A percentile compares a stretch with the other conserved stretches of the same genome.
phyloP scores from a whole-genome alignment of 2,888 invertebrate species.

The Amblyjoppa fuscipennis region DNA sequence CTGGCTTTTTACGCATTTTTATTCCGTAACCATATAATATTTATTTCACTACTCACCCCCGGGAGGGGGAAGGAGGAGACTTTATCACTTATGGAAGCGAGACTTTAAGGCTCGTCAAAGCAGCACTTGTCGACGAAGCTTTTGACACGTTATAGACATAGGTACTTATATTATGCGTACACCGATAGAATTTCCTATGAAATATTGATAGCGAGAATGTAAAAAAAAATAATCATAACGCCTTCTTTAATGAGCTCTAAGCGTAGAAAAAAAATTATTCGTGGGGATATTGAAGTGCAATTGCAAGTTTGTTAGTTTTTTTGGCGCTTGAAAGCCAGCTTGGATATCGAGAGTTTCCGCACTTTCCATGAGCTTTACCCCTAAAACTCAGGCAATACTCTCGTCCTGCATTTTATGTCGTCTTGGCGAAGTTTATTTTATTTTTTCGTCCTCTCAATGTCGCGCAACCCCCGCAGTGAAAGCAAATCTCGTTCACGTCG shows the following conservation, averaged over 20 bases:
- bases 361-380: not conserved
- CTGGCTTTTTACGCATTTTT: conserved; percentile 73
- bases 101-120: conserved; percentile 62
- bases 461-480: conserved; percentile 24
- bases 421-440: conserved; percentile 44
- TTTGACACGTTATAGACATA: conserved; percentile 57
- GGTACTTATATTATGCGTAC: conserved; percentile 23
- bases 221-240: not conserved
- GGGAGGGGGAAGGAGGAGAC: conserved; percentile 18
- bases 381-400: conserved; percentile 18
- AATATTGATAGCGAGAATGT: not conserved
- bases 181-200: not conserved
- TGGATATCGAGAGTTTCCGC: conserved; percentile 22
- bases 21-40: conserved; percentile 81
- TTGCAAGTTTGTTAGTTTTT: not conserved
- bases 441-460: conserved; percentile 48
- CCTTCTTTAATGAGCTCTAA: not conserved
- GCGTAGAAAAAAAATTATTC: not conserved
- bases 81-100: conserved; percentile 79
- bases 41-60: conserved; percentile 79
- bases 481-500: conserved; percentile 65
- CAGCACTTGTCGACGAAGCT: conserved; percentile 59
- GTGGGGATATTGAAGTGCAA: not conserved
- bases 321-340: not conserved
- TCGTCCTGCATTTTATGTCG: conserved; percentile 67